Percentiles rank a stretch among this genome's conserved stretches.
phyloP scores from a whole-genome alignment of 1,140 invertebrate species.

The Camponotus vicinus region DNA sequence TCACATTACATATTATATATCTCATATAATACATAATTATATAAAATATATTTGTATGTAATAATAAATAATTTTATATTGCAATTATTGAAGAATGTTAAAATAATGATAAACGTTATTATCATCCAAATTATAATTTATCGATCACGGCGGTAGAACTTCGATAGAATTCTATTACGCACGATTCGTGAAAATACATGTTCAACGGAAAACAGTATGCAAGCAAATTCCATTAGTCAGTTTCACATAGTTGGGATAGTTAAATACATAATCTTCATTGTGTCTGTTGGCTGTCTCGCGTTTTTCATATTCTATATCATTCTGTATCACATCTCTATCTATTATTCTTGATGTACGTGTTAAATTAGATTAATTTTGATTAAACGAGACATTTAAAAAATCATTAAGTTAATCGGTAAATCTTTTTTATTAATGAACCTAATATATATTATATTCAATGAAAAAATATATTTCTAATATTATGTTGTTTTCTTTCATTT shows the following conservation, averaged over 20 bases:
- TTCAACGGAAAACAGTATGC: constrained; percentile 30
- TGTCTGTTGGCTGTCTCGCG: not conserved
- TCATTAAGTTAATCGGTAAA: not conserved
- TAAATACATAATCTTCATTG: constrained; percentile 46
- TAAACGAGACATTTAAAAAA: not conserved
- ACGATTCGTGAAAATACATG: constrained; percentile 42
- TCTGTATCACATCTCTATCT: constrained; percentile 6
- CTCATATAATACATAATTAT: constrained; percentile 13
- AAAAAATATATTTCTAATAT: not conserved
- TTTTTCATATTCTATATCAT: constrained; percentile 23
- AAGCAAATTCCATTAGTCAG: constrained; percentile 48
- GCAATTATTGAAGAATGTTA: constrained; percentile 39
- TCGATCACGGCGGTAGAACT: not conserved
- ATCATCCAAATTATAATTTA: constrained; percentile 36
- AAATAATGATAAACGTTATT: constrained; percentile 6
- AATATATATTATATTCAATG: not conserved
- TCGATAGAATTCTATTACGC: constrained; percentile 43
- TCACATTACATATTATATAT: constrained; percentile 19
- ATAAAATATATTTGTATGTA: constrained; percentile 20
- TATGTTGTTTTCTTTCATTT: not conserved
- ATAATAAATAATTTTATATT: constrained; percentile 41
- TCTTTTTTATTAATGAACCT: not conserved
- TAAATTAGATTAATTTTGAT: constrained; percentile 20
- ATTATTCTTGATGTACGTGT: not conserved
- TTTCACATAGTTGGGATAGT: constrained; percentile 57